Evolutionary conservation across 2,113 vertebrate species (phyloP).

Genomic region (Aythya baeri): DNA sequence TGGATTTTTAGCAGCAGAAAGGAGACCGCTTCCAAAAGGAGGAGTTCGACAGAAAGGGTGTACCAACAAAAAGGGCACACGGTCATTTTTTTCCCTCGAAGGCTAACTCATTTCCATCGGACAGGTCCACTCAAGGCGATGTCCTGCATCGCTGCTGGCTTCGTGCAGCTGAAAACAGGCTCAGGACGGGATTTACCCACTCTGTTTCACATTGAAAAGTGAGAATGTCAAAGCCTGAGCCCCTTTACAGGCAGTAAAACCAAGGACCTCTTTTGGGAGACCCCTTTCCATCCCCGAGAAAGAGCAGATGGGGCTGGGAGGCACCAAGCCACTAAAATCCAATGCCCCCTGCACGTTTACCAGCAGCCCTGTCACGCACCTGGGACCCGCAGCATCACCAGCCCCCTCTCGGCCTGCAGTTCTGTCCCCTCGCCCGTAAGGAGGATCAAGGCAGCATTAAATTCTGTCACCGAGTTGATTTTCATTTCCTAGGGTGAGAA

Average conservation of each 20-base stretch:
- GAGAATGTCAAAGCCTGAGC: not conserved
- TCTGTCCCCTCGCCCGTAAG: too few relatives aligned
- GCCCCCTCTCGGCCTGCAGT: too few relatives aligned
- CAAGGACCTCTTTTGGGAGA: not conserved
- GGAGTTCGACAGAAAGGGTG: not conserved
- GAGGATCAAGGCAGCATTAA: too few relatives aligned
- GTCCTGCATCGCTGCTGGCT: too few relatives aligned
- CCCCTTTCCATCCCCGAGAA: not conserved
- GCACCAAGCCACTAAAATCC: not conserved
- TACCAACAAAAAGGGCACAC: not conserved
- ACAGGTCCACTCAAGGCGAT: not conserved
- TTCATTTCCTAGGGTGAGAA: too few relatives aligned
- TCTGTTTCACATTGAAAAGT: not conserved
- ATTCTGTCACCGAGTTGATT: too few relatives aligned
- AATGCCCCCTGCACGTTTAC: not conserved
- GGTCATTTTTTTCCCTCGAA: not conserved
- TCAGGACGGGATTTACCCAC: not conserved
- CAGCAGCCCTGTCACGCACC: not conserved
- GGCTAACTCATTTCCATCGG: not conserved
- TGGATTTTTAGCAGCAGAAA: not conserved
- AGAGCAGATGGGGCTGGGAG: too few relatives aligned
- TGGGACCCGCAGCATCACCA: too few relatives aligned
- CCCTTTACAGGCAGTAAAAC: not conserved
- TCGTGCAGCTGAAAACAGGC: rapidly evolving
- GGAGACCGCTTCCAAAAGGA: not conserved